These are phyloP conservation scores for Gymnopithys bicolor DNA, from an alignment of 2,797 vertebrate species.

Conservation along the genomic window DNA sequence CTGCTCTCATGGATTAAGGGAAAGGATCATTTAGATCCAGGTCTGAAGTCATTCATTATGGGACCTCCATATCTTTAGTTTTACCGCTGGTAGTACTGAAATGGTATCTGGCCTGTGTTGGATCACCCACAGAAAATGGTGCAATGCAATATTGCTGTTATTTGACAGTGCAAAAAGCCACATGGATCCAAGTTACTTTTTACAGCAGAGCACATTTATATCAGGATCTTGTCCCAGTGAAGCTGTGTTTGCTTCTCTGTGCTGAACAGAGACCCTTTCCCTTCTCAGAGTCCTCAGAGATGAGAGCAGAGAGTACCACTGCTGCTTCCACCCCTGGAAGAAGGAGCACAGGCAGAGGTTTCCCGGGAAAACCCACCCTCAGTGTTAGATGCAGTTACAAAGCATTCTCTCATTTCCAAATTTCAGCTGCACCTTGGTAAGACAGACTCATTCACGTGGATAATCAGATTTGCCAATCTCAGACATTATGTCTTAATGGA, in stretches of 20 bases:
- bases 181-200: background rate
- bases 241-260: background rate
- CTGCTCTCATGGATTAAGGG: background rate
- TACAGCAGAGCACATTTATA: background rate
- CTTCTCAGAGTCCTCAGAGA: background rate
- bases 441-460: background rate
- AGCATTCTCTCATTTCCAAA: background rate
- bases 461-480: background rate
- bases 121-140: constrained; percentile 3
- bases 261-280: background rate
- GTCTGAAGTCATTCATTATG: background rate
- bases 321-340: background rate
- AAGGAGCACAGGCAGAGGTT: background rate
- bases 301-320: background rate
- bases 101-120: background rate
- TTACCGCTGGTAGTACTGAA: background rate
- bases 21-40: background rate
- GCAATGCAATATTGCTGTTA: constrained; percentile 20
- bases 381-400: background rate
- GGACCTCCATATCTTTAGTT: background rate
- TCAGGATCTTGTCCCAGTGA: background rate
- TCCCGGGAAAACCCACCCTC: background rate
- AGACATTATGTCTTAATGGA: background rate
- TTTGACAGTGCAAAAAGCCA: background rate
- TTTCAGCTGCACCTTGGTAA: background rate